Conservation (phyloP, 2,888 invertebrate species). For the Synanthedon vespiformis region DNA sequence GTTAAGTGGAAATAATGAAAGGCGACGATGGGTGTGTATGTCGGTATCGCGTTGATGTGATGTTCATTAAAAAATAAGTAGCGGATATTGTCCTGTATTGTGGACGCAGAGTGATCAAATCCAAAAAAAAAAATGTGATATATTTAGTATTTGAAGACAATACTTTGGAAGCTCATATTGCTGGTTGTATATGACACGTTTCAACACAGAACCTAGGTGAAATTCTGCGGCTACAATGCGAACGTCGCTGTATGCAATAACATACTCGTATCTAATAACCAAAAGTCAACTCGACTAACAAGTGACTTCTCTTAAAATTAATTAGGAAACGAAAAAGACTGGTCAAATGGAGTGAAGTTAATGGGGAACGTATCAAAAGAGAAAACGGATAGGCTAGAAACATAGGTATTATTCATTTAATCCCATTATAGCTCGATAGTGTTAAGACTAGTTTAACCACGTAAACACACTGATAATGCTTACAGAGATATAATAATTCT, state of each 20-base stretch:
- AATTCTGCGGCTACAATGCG: neutral
- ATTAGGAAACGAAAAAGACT: conserved; percentile 43
- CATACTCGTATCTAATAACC: neutral
- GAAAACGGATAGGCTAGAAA: conserved; percentile 15
- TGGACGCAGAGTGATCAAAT: neutral
- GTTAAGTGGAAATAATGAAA: no score
- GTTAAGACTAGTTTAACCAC: neutral
- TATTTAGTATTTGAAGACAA: no score
- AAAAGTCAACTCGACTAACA: neutral
- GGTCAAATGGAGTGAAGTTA: conserved; percentile 24
- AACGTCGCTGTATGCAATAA: conserved; percentile 6
- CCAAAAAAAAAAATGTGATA: no score
- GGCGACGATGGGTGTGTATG: neutral
- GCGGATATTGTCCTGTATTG: neutral
- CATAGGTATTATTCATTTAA: neutral
- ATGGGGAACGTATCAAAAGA: conserved; percentile 16
- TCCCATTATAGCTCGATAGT: neutral
- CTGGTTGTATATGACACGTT: neutral
- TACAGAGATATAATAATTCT: neutral
- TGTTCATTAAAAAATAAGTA: neutral
- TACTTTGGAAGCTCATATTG: no score
- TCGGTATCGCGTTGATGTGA: conserved; percentile 1
- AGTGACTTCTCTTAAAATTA: conserved; percentile 13
- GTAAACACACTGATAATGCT: neutral
- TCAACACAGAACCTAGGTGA: neutral